Conservation (phyloP, 2,888 invertebrate genomes). For the Hipparchia sbordonii region DNA sequence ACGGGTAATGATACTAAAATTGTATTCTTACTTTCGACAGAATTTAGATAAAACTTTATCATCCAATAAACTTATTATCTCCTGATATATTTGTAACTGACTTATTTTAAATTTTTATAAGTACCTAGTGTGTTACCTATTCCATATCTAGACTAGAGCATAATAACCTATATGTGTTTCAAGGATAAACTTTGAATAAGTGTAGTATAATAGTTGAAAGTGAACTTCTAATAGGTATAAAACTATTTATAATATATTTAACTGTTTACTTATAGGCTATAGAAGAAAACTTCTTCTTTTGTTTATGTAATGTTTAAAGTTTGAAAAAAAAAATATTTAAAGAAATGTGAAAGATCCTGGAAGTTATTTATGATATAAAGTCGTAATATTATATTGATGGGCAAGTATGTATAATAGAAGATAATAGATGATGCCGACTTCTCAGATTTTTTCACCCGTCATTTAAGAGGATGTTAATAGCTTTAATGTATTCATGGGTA, state of each 20-base stretch:
- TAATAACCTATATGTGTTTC: no score
- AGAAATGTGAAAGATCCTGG: no score
- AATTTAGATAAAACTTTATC: not conserved
- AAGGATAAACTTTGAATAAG: no score
- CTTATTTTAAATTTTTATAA: no score
- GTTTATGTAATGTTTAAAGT: not conserved
- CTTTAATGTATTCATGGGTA: constrained; percentile 64
- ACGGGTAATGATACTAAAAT: not conserved
- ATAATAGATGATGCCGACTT: constrained; percentile 9
- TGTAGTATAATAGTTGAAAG: not conserved
- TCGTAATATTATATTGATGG: not conserved
- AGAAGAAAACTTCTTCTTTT: not conserved
- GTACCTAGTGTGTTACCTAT: no score
- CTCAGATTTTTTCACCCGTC: constrained; percentile 42
- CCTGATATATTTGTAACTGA: not conserved
- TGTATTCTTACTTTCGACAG: not conserved
- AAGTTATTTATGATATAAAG: not conserved
- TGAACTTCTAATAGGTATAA: not conserved
- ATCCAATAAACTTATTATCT: not conserved
- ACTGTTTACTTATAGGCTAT: not conserved
- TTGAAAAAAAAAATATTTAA: no score
- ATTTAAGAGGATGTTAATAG: constrained; percentile 48
- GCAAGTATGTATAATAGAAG: not conserved
- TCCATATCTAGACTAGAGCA: not conserved
- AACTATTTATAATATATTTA: no score